Evolutionary conservation across 1,140 invertebrate species (phyloP).

Genomic region (Aphis craccivora): DNA sequence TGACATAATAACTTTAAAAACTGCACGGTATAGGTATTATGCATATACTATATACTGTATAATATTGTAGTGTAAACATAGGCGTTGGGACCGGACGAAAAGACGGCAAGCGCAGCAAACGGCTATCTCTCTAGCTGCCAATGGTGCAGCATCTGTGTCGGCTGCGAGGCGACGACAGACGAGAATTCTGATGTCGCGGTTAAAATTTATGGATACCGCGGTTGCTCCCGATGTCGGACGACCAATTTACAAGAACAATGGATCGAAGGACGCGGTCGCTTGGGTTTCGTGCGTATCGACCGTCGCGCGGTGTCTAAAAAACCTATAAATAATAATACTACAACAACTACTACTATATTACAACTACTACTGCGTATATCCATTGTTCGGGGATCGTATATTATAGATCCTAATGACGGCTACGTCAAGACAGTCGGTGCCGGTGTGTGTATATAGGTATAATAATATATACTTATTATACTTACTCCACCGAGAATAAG

Average conservation of each 20-base stretch:
- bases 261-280: not conserved
- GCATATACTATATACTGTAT: not conserved
- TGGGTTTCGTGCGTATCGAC: not conserved
- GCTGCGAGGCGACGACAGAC: not conserved
- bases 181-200: conserved; percentile 13
- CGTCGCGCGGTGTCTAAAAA: conserved; percentile 26
- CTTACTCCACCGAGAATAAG: not conserved
- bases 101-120: not conserved
- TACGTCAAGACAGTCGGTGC: not conserved
- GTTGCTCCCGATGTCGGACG: conserved; percentile 28
- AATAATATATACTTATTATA: not conserved
- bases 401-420: conserved; percentile 9
- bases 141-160: not conserved
- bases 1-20: not conserved
- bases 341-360: not conserved
- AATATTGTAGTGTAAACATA: not conserved
- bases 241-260: conserved; percentile 52
- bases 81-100: not conserved
- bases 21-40: not conserved
- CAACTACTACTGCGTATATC: not conserved
- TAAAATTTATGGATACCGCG: conserved; percentile 3
- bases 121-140: not conserved
- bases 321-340: conserved; percentile 22
- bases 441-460: not conserved
- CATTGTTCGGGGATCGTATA: not conserved